Base-by-base conservation (phyloP, 2,797 vertebrate genomes). In the Peromyscus melanophrys region DNA sequence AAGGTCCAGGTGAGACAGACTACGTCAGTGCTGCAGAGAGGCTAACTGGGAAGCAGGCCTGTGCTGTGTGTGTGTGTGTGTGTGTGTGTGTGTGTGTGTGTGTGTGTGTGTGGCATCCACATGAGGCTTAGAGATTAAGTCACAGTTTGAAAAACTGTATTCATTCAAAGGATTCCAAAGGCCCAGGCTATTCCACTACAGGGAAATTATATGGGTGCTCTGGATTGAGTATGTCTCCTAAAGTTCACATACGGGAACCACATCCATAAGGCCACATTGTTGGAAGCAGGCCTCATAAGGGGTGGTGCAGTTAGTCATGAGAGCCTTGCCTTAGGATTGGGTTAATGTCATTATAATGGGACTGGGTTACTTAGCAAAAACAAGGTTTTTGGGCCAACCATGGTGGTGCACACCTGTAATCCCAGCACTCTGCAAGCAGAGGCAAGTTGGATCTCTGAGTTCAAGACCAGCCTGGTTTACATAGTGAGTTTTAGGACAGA, bases 151-250 rank as follows among this genome's bases (percentile, higher is more conserved):
- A 89, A 81, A 46, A 31, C 16, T 92, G 4, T 82, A 49, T 88
- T 91, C 83, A n/a, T 88, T 89, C 71, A 84, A 71, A 86, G 61
- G 83, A 88, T 57, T 49, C 71, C 86, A 87, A 61, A 95, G 34
- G n/a, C 29, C 59, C 83, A 77, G 19, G 29, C 65, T 85, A 0
- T 27, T 19, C 77, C 16, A 31, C 37, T 29, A 88, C 52, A 69
- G 19, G 43, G 31, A 17, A 92, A 59, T 43, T 83, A 11, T 83
- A 14, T 57, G 31, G 23, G 78, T 67, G 6, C 61, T 85, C 6
- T 21, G 67, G 71, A 57, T 83, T 65, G 37, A 67, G 6, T 93
- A 21, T 59, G 14, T 78, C 37, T 43, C 78, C 69, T 37, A n/a
- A 67, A 57, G 29, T n/a, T 67, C 46, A 57, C 27, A 10, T 65